Evolutionary conservation across 2,113 vertebrate genomes (phyloP).

Genomic region (Circaetus gallicus): DNA sequence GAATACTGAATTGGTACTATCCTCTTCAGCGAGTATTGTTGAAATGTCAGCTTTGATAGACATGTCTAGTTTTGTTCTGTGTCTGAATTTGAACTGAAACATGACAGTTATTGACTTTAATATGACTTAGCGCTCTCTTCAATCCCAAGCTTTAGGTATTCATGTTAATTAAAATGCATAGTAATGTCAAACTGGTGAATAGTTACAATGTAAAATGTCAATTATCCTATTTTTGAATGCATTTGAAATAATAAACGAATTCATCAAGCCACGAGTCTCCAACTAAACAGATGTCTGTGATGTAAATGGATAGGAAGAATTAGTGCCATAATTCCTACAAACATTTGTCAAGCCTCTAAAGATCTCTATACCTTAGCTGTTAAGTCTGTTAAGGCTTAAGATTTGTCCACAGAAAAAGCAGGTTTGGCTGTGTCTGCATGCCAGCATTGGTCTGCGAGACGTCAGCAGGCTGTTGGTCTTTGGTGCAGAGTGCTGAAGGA

Average conservation of each 20-base stretch:
- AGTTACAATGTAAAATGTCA: constrained; percentile 18
- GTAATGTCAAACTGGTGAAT: constrained; percentile 14
- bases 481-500: not conserved
- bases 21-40: not conserved
- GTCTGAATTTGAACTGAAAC: not conserved
- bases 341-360: not conserved
- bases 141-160: not conserved
- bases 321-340: not conserved
- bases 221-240: constrained; percentile 31
- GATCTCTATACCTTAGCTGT: not conserved
- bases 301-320: not conserved
- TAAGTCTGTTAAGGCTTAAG: not conserved
- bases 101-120: constrained; percentile 3
- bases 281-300: not conserved
- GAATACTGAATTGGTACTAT: not conserved
- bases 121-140: not conserved
- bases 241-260: not conserved
- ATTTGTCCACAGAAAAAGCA: not conserved
- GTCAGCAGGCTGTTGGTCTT: not conserved
- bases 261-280: not conserved
- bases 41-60: not conserved
- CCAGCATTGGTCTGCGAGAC: not conserved
- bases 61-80: not conserved
- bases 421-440: not conserved
- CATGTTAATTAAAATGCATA: constrained; percentile 4